A percentile compares a stretch with the other conserved stretches of the same genome.
These are phyloP conservation scores for Florisuga fusca DNA, from an alignment of 2,797 vertebrate species.

Conservation along the genomic window DNA sequence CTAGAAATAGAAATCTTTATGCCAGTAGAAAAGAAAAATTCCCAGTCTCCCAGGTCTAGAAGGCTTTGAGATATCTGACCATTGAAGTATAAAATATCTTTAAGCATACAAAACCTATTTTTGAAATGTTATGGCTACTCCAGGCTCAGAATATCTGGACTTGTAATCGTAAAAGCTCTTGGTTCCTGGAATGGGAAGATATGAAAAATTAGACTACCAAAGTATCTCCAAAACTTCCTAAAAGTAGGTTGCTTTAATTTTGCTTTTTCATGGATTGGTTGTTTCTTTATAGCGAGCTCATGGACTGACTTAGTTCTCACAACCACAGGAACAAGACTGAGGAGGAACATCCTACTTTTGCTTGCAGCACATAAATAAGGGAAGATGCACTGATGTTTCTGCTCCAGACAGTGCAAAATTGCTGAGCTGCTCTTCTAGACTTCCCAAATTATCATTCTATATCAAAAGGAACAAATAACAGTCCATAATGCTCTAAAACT, in stretches of 20 bases:
- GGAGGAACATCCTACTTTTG: background rate
- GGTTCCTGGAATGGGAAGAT: background rate
- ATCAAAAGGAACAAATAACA: background rate
- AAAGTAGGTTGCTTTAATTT: background rate
- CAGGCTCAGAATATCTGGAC: background rate
- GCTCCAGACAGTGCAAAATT: background rate
- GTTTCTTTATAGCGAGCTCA: background rate
- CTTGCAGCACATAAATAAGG: background rate
- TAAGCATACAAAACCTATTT: constrained; percentile 18
- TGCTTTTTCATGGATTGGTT: fast-evolving
- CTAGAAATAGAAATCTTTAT: constrained; percentile 36
- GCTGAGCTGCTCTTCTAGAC: background rate
- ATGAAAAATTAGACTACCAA: background rate
- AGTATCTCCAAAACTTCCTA: background rate
- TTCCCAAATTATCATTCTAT: background rate
- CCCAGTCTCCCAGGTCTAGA: background rate
- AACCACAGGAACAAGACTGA: background rate
- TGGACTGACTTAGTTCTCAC: background rate
- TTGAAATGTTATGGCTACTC: background rate
- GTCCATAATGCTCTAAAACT: background rate
- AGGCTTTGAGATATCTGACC: background rate
- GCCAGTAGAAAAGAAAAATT: constrained; percentile 19
- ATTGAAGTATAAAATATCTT: constrained; percentile 32
- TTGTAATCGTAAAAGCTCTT: background rate
- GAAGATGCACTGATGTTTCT: background rate